A percentile compares a stretch with the other conserved stretches of the same genome.
phyloP scores from a whole-genome alignment of 35 echinoderm and acorn worm genomes.

The Eucidaris tribuloides region DNA sequence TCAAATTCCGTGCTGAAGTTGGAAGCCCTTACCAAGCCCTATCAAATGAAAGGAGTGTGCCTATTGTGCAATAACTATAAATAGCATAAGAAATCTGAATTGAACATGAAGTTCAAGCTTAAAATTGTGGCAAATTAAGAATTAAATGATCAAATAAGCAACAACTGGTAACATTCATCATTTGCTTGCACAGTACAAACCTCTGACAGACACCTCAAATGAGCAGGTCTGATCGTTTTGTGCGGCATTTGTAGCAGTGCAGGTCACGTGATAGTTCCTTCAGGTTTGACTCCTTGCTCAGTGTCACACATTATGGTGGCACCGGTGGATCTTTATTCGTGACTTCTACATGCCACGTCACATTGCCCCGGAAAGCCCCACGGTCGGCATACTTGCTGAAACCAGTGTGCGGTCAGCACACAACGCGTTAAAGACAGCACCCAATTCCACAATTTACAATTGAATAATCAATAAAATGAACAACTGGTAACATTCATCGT shows the following conservation, averaged over 20 bases:
- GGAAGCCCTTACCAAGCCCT: no score
- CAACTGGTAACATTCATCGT: no score
- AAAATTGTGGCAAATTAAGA: no score
- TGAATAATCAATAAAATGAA: no score
- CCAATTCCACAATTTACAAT: no score
- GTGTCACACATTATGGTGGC: constrained; percentile 19
- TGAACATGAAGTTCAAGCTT: no score
- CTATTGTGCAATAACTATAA: no score
- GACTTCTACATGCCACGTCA: background rate
- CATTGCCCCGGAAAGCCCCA: background rate
- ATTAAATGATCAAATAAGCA: no score
- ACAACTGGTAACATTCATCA: no score
- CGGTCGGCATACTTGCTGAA: background rate
- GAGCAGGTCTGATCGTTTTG: constrained; percentile 36
- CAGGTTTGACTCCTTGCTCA: background rate
- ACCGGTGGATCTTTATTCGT: background rate
- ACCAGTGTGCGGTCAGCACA: background rate
- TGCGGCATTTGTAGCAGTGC: constrained; percentile 42
- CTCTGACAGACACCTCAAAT: constrained; percentile 50
- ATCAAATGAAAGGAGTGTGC: no score
- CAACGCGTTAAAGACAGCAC: background rate
- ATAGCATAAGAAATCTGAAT: no score
- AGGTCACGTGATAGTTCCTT: constrained; percentile 38
- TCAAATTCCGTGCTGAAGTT: background rate
- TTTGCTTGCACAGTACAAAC: no score